Base-by-base conservation (phyloP, 2,113 vertebrate genomes). In the Ascaphus truei region DNA sequence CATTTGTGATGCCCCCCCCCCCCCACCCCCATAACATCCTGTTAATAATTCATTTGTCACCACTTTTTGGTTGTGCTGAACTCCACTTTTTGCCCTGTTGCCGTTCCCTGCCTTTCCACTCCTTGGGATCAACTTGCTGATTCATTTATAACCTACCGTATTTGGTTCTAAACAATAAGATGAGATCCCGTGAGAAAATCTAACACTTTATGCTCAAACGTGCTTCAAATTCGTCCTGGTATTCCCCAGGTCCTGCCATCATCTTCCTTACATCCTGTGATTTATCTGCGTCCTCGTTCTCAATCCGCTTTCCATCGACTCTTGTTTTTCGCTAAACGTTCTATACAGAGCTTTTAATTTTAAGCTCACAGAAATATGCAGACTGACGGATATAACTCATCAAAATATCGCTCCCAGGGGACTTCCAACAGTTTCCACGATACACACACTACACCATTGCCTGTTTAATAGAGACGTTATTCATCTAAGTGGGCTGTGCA, bases 261-360 rank as follows among this genome's bases (percentile, higher is more conserved):
- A 68, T 58, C 22, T 16, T 22, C 27, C 22, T 26, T 2, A 41
- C 18, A 41, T 53, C 50, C n/a, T 15, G 30, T 48, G 53, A 68
- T 68, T 68, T 68, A 68, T 68, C 62, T 55, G 26, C 8, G 15
- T 68, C 43, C 33, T 51, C 11, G 23, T 33, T 63, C 43, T 48
- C 13, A 48, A 62, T 34, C 6, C 12, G 45, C 29, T 62, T 48
- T 47, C 23, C 31, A 16, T 59, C 59, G 47, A 9, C 37, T 12
- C 25, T 47, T 58, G 27, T 55, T 58, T n/a, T 47, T 62, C 43
- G 10, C 26, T 48, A 48, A n/a, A 47, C 41, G n/a, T 45, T n/a
- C n/a, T 53, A 27, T 52, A 45, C n/a, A 26, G 41, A 59, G 31
- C 53, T 59, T 59, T 68, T 68, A 34, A 58, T 68, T 68, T 56